Evolutionary conservation across 2,888 invertebrate species (phyloP), one percentile per base, ranked within the genome.

Genomic region (Pseudanteris insignis): DNA sequence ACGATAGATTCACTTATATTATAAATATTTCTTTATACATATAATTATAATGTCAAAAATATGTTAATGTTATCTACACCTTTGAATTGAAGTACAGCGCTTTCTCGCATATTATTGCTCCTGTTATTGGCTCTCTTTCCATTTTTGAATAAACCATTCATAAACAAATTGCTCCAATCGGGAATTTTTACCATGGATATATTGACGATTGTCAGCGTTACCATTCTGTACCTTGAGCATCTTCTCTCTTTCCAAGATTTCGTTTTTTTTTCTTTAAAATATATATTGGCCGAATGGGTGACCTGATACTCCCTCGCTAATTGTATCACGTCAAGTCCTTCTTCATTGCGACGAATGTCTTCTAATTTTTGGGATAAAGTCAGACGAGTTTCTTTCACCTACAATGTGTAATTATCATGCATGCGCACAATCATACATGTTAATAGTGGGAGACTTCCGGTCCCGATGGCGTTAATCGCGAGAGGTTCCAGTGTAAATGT

Each of bases 141-240:
- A 10, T 44, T 53, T 53, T 30, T 53, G 43, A 1, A 44, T 9
- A 6, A 53, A 53, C 53, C 53, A 41, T 8, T 36, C 21, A n/a
- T 36, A 51, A 2, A 41, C 4, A 14, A 40, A 41, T 5, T 41
- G 12, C 15, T 51, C 41, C 3, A 51, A 21, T 8, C 21, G 4
- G 1, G 41, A 41, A 6, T 34, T 34, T 13, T 51, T 32, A 7
- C n/a, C n/a, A n/a, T n/a, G n/a, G n/a, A n/a, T n/a, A n/a, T n/a
- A n/a, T 21, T 21, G 21, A 3, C 21, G n/a, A n/a, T 33, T 33
- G 13, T 33, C 11, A 14, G 30, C 15, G 8, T 46, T 46, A 36
- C 37, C 47, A 13, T 30, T 36, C 4, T 47, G 37, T 4, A n/a
- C 1, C 25, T 37, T 36, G 11, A 37, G 9, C n/a, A 29, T 9